Evolutionary conservation across 2,888 invertebrate species (phyloP).

Genomic region (Gerris lacustris): DNA sequence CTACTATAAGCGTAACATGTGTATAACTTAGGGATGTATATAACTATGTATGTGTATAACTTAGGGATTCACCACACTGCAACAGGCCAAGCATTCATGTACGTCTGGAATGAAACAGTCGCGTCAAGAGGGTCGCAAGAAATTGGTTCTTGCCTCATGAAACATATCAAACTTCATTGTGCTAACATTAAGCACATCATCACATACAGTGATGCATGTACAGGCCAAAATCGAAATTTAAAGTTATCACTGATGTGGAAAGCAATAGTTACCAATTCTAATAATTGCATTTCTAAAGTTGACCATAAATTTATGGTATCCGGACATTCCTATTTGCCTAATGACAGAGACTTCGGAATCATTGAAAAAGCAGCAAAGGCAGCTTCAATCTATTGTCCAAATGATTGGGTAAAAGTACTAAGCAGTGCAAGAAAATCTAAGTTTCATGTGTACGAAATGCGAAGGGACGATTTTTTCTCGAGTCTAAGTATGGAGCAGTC

Average conservation of each 20-base stretch:
- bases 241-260: slow-evolving; percentile 30
- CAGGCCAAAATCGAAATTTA: slow-evolving; percentile 33
- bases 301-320: slow-evolving; percentile 11
- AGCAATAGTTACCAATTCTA: slow-evolving; percentile 9
- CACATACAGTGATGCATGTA: slow-evolving; percentile 32
- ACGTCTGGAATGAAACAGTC: slow-evolving; percentile 32
- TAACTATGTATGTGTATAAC: slow-evolving; percentile 31
- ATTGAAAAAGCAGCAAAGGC: neutral
- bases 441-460: too few relatives aligned
- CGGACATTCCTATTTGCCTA: slow-evolving; percentile 14
- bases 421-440: too few relatives aligned
- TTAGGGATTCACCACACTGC: slow-evolving; percentile 31
- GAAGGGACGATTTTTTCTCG: too few relatives aligned
- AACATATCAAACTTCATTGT: slow-evolving; percentile 20
- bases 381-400: too few relatives aligned
- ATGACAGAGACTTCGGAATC: slow-evolving; percentile 10
- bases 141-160: slow-evolving; percentile 31
- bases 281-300: neutral
- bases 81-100: slow-evolving; percentile 31
- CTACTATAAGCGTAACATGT: slow-evolving; percentile 29
- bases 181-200: slow-evolving; percentile 28
- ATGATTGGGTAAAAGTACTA: too few relatives aligned
- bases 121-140: slow-evolving; percentile 33
- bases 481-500: too few relatives aligned
- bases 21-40: slow-evolving; percentile 26